phyloP scores from a whole-genome alignment of 2,113 vertebrate species.

The Lethenteron reissneri region DNA sequence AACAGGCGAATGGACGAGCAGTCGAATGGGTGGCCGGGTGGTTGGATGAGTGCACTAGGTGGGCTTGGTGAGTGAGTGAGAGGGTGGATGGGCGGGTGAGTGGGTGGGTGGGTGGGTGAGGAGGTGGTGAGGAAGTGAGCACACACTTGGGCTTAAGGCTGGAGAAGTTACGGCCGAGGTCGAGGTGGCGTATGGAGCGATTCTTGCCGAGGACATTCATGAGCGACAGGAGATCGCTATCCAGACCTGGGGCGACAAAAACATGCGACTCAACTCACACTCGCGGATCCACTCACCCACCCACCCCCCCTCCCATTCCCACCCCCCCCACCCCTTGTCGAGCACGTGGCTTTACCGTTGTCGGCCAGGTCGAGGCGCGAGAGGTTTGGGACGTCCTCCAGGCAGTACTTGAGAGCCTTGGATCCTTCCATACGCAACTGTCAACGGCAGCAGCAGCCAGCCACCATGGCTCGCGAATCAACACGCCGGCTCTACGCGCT shows the following conservation, averaged over 20 bases:
- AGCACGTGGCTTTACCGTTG: neutral
- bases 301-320: slow-evolving; percentile 5
- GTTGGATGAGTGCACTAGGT: too few relatives aligned
- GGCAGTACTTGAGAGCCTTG: slow-evolving; percentile 3
- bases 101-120: neutral
- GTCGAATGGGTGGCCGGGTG: too few relatives aligned
- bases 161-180: slow-evolving; percentile 59
- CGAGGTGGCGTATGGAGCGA: slow-evolving; percentile 42
- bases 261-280: neutral
- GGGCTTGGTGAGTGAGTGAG: too few relatives aligned
- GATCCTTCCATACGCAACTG: neutral
- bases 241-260: slow-evolving; percentile 33
- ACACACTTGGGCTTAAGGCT: slow-evolving; percentile 60
- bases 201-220: slow-evolving; percentile 61
- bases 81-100: too few relatives aligned
- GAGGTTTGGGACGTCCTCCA: neutral
- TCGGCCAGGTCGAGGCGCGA: neutral
- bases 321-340: neutral
- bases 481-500: too few relatives aligned
- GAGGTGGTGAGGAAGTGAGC: neutral
- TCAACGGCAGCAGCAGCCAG: too few relatives aligned
- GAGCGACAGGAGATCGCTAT: slow-evolving; percentile 64
- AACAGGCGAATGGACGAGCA: too few relatives aligned
- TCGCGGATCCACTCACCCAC: neutral
- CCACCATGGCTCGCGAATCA: too few relatives aligned